These are phyloP conservation scores for Monopis laevigella DNA, from an alignment of 2,888 invertebrate genomes.

Conservation along the genomic window DNA sequence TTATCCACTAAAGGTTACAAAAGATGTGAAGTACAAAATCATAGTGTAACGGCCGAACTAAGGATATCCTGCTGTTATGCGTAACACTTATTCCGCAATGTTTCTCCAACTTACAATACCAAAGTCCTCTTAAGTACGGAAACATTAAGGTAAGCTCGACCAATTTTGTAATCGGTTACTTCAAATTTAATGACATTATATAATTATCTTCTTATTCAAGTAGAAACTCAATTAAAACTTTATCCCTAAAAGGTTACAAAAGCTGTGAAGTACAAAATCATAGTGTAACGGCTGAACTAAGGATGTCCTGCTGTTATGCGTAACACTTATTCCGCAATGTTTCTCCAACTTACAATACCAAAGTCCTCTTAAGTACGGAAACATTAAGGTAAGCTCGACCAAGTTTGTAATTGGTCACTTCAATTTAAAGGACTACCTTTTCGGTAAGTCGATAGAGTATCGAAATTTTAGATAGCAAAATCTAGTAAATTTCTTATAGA, in stretches of 20 bases:
- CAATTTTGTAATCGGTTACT: too few species aligned
- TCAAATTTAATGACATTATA: too few species aligned
- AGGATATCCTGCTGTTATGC: conserved; percentile 16
- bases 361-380: conserved; percentile 16
- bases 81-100: conserved; percentile 18
- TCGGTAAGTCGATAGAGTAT: not conserved
- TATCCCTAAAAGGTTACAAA: too few species aligned
- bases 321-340: conserved; percentile 37
- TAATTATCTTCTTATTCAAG: too few species aligned
- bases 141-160: too few species aligned
- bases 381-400: conserved; percentile 26
- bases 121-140: too few species aligned
- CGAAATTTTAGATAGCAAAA: not conserved
- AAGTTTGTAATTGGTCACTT: conserved; percentile 58
- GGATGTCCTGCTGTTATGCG: conserved; percentile 26
- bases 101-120: not conserved
- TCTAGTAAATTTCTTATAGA: too few species aligned
- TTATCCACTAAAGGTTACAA: too few species aligned
- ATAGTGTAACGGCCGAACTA: not conserved
- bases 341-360: conserved; percentile 39
- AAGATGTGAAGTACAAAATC: too few species aligned
- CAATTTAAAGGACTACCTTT: conserved; percentile 46
- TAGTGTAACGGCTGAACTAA: too few species aligned
- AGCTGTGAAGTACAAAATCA: too few species aligned
- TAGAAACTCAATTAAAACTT: too few species aligned